phyloP scores from a whole-genome alignment of 2,888 invertebrate species.

The Phaedon cochleariae region DNA sequence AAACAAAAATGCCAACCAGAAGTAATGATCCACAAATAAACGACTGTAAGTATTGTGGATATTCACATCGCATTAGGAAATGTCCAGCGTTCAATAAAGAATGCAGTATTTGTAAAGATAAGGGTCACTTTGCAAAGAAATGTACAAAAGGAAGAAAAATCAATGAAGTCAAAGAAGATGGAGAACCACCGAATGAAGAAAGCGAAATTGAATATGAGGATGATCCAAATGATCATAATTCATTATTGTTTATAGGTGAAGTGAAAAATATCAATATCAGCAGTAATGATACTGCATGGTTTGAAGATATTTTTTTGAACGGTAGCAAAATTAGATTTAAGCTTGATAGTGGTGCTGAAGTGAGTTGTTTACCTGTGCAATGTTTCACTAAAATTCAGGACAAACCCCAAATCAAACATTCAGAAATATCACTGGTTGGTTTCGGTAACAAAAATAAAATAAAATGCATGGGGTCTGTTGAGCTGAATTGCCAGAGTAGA shows the following conservation, averaged over 20 bases:
- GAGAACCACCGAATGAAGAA: background rate
- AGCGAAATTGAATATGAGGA: background rate
- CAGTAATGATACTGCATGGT: background rate
- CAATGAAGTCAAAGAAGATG: background rate
- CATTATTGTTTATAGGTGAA: background rate
- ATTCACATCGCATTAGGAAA: background rate
- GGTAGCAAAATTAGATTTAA: background rate
- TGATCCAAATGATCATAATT: slow-evolving; percentile 6
- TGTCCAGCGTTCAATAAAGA: slow-evolving; percentile 10
- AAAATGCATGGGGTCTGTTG: too few relatives aligned
- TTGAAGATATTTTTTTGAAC: background rate
- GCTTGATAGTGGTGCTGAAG: background rate
- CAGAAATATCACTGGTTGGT: too few relatives aligned
- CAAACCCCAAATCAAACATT: too few relatives aligned
- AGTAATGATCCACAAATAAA: too few relatives aligned
- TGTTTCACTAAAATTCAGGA: too few relatives aligned
- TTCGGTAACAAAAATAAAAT: too few relatives aligned
- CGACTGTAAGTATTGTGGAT: background rate
- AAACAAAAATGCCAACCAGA: too few relatives aligned
- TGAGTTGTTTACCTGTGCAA: background rate
- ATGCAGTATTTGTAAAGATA: background rate
- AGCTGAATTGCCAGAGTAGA: background rate
- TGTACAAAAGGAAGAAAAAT: background rate
- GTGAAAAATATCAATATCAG: too few relatives aligned
- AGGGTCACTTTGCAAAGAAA: background rate